Percentiles rank a stretch among this genome's conserved stretches.
Evolutionary conservation across 1,140 invertebrate species (phyloP).

Genomic region (Callitettix versicolor): DNA sequence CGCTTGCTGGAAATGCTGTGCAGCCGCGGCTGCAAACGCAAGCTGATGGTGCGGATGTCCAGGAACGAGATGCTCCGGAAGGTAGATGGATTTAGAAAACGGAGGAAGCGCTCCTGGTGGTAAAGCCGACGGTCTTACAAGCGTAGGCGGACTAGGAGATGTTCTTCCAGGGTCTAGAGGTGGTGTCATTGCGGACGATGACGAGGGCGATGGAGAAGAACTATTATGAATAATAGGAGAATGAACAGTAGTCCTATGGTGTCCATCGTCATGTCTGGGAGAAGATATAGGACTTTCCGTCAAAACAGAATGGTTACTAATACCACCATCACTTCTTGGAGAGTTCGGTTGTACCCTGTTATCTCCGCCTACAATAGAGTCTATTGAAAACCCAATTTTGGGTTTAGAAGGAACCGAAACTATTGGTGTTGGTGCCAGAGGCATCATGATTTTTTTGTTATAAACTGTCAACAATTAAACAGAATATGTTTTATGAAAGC

Average conservation of each 20-base stretch:
- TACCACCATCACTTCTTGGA: slow-evolving; percentile 12
- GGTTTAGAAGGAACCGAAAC: slow-evolving; percentile 74
- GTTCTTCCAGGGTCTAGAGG: slow-evolving; percentile 27
- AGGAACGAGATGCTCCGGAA: slow-evolving; percentile 18
- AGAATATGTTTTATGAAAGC: neutral
- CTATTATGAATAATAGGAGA: slow-evolving; percentile 30
- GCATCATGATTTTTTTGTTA: slow-evolving; percentile 54
- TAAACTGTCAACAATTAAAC: neutral
- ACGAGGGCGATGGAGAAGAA: slow-evolving; percentile 39
- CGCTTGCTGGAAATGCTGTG: slow-evolving; percentile 26
- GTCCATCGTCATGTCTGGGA: slow-evolving; percentile 35
- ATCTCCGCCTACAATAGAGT: slow-evolving; percentile 77
- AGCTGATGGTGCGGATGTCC: slow-evolving; percentile 27
- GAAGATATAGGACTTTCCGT: slow-evolving; percentile 38
- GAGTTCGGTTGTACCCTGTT: slow-evolving; percentile 35
- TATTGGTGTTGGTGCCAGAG: slow-evolving; percentile 77
- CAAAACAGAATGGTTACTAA: slow-evolving; percentile 41
- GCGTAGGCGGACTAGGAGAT: slow-evolving; percentile 26
- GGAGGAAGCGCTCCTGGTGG: slow-evolving; percentile 13
- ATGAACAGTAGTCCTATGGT: slow-evolving; percentile 35
- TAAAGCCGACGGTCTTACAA: slow-evolving; percentile 22
- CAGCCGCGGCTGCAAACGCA: slow-evolving; percentile 28
- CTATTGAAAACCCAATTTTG: slow-evolving; percentile 89
- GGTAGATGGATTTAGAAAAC: slow-evolving; percentile 22
- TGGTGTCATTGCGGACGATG: slow-evolving; percentile 38